phyloP scores from a whole-genome alignment of 1,140 invertebrate genomes.

The Zaprionus vittiger region DNA sequence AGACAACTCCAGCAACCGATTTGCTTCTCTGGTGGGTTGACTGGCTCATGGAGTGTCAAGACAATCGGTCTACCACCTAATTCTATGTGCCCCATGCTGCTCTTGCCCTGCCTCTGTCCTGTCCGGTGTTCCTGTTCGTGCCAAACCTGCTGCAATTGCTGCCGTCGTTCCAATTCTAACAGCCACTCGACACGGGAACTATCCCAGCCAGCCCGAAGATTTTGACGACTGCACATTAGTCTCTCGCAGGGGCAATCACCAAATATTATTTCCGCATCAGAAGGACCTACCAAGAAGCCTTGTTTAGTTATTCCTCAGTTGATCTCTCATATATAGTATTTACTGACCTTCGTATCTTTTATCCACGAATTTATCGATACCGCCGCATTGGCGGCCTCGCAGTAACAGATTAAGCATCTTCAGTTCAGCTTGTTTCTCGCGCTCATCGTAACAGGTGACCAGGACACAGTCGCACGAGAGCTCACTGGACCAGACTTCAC shows the following conservation, averaged over 20 bases:
- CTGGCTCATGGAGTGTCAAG: background rate
- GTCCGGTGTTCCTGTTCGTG: background rate
- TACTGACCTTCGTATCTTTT: background rate
- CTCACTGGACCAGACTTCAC: background rate
- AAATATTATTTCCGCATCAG: conserved; percentile 58
- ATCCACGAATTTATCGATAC: background rate
- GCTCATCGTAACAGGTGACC: background rate
- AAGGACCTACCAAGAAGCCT: background rate
- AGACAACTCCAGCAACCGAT: conserved; percentile 43
- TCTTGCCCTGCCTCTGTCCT: background rate
- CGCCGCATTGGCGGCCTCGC: background rate
- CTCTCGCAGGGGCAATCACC: conserved; percentile 12
- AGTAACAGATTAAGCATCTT: conserved; percentile 30
- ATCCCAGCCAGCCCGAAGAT: conserved; percentile 30
- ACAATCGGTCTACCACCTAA: too few relatives aligned
- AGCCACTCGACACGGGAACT: conserved; percentile 64
- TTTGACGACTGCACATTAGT: background rate
- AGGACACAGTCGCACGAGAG: background rate
- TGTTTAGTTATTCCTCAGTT: background rate
- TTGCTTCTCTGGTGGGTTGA: background rate
- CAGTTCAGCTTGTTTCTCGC: conserved; percentile 13
- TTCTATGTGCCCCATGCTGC: background rate
- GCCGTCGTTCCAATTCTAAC: conserved; percentile 34
- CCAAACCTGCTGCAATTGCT: conserved; percentile 1
- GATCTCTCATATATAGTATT: background rate